Base-by-base conservation (phyloP, 1,140 invertebrate genomes). In the Listronotus bonariensis region DNA sequence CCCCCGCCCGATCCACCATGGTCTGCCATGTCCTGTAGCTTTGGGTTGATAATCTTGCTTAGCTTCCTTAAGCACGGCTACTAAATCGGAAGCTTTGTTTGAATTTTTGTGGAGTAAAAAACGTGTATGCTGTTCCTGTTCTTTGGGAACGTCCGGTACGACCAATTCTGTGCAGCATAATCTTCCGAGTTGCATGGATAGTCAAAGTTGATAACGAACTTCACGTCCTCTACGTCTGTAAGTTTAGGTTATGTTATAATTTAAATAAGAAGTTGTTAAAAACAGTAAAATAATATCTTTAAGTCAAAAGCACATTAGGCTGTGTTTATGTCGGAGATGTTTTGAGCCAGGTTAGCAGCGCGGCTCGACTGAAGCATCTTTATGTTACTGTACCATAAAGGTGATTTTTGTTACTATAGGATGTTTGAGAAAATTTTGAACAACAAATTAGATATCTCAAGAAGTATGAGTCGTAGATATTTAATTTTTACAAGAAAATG, bases 121-220 rank as follows among this genome's bases (percentile, higher is more conserved):
- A 96, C 12, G 97, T 99, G 80, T 99, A 99, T 0, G 97, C 96
- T 1, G 97, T 99, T 58, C 98, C 98, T 34, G 92, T 95, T 78
- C 93, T 95, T 72, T 95, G 91, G 41, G 92, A 91, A 65, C 98
- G 85, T 51, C 95, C 98, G 45, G 98, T 99, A 75, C 98, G 89
- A 55, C 98, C 98, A 79, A 99, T 99, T 64, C 98, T 88, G 82
- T 99, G 98, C 40, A 99, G n/a, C 95, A 81, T 99, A 99, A 83
- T 99, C 98, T 84, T 99, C 98, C 40, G 96, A 97, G 79, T 95
- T 95, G 73, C 93, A 96, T n/a, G 98, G 97, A 83, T 99, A 99
- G 82, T 99, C 98, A 85, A 93, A 99, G 86, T 99, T 99, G 77
- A 99, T 97, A 41, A 99, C 98, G 86, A 97, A 99, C 81, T 99